These are phyloP conservation scores for Autographa pulchrina DNA, from an alignment of 2,888 invertebrate species.

Conservation along the genomic window DNA sequence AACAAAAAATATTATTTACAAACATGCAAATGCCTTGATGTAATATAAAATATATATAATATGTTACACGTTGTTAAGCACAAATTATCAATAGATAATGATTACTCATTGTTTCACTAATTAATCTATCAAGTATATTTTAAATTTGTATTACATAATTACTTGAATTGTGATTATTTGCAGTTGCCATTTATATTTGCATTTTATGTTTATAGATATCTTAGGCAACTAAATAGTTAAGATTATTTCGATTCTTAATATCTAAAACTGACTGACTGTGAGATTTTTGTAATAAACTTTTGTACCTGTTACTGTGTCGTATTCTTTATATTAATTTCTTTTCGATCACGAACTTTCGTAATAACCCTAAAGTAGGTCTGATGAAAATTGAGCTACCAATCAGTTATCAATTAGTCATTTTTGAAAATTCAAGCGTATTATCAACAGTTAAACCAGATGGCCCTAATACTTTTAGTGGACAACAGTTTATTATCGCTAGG, in stretches of 20 bases:
- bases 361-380: neutral
- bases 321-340: conserved; percentile 27
- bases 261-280: conserved; percentile 73
- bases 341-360: neutral
- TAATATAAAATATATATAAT: neutral
- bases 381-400: neutral
- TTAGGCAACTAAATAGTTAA: conserved; percentile 44
- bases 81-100: neutral
- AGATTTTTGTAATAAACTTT: conserved; percentile 78
- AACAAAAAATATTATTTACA: too few relatives aligned
- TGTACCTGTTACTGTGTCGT: conserved; percentile 74
- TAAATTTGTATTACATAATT: neutral
- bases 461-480: conserved; percentile 15
- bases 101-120: neutral
- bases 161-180: conserved; percentile 31
- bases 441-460: conserved; percentile 42
- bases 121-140: neutral
- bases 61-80: neutral
- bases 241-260: conserved; percentile 55
- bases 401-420: neutral
- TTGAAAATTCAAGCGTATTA: conserved; percentile 13
- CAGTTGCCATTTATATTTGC: conserved; percentile 54
- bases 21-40: neutral
- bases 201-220: conserved; percentile 47
- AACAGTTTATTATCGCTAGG: conserved; percentile 30